A percentile compares a stretch with the other conserved stretches of the same genome.
phyloP scores from a whole-genome alignment of 2,797 vertebrate species.

The Alectoris magna region DNA sequence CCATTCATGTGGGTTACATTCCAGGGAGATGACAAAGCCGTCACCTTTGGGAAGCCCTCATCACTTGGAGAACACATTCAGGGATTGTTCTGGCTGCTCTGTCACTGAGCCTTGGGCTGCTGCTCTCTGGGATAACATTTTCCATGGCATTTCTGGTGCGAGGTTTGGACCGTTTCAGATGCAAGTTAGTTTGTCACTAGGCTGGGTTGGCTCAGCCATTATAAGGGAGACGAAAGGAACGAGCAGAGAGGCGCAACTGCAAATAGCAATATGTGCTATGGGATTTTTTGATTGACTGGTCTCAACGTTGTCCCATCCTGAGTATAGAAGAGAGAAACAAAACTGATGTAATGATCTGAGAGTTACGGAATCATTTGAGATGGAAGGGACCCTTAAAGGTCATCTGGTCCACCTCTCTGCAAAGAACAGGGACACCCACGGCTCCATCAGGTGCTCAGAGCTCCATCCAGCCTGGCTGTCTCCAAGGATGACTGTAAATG shows the following conservation, averaged over 20 bases:
- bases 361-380: too few relatives aligned
- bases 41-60: conserved; percentile 20
- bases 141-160: conserved; percentile 1
- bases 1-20: conserved; percentile 9
- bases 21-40: conserved; percentile 20
- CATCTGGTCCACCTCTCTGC: too few relatives aligned
- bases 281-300: background rate
- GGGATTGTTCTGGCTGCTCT: conserved; percentile 34
- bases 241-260: accelerated
- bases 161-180: background rate
- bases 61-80: background rate
- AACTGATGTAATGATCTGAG: background rate
- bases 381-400: too few relatives aligned
- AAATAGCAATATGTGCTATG: accelerated
- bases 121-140: background rate
- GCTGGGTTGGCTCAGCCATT: background rate
- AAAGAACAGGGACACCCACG: too few relatives aligned
- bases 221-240: accelerated
- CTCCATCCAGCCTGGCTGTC: too few relatives aligned
- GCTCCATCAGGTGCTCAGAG: too few relatives aligned
- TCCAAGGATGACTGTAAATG: too few relatives aligned
- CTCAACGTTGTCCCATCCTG: background rate
- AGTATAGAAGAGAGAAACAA: background rate
- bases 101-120: background rate
- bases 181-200: background rate